Conservation (phyloP, 1,140 invertebrate species). For the Brachionus calyciflorus region DNA sequence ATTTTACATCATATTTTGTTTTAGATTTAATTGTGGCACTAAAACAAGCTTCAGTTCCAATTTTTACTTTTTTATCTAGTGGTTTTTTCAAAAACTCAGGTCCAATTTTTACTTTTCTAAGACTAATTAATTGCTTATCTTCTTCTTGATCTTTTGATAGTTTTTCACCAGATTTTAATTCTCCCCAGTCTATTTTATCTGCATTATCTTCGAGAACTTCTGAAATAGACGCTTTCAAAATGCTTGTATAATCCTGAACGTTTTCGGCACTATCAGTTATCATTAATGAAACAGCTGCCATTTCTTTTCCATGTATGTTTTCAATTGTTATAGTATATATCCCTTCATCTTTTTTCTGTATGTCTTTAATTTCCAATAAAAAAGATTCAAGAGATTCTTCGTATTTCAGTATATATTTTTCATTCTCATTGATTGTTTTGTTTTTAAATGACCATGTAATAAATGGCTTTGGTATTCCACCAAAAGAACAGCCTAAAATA, state of each 20-base stretch:
- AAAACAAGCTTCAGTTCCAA: too few relatives aligned
- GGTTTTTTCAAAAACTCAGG: too few relatives aligned
- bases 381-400: conserved; percentile 4
- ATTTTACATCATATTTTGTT: too few relatives aligned
- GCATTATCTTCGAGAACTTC: neutral
- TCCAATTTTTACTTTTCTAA: neutral
- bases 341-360: conserved; percentile 26
- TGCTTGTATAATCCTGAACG: conserved; percentile 55
- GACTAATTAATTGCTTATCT: neutral
- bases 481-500: neutral
- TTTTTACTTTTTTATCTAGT: too few relatives aligned
- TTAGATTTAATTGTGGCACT: too few relatives aligned
- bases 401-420: neutral
- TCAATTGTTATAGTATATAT: neutral
- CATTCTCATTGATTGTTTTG: conserved; percentile 50
- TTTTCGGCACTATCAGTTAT: conserved; percentile 58
- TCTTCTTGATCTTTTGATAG: neutral
- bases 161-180: neutral
- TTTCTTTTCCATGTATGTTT: conserved; percentile 54
- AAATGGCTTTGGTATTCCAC: neutral
- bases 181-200: neutral
- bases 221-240: neutral
- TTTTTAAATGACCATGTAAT: neutral
- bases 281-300: conserved; percentile 56
- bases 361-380: conserved; percentile 48